These are phyloP conservation scores for Bagarius yarrelli DNA, from an alignment of 2,113 vertebrate species.

Conservation along the genomic window DNA sequence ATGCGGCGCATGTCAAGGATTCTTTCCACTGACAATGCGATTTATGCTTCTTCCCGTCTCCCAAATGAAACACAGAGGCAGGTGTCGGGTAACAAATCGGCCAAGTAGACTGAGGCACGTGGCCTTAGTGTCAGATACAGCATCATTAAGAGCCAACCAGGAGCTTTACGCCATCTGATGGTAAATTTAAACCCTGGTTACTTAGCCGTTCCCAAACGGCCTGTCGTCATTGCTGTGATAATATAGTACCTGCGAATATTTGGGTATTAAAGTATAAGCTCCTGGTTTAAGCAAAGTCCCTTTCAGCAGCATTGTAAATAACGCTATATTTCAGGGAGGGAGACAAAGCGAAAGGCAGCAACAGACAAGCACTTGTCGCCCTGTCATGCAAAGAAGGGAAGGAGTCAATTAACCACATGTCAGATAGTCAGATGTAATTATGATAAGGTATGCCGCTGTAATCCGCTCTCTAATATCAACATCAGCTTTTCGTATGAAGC, in stretches of 20 bases:
- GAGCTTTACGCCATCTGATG: constrained; percentile 28
- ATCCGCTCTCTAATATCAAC: constrained; percentile 44
- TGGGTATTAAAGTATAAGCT: constrained; percentile 43
- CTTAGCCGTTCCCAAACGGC: constrained; percentile 15
- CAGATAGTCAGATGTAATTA: constrained; percentile 50
- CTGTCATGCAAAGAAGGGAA: constrained; percentile 9
- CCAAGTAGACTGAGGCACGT: constrained; percentile 1
- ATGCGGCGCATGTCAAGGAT: constrained; percentile 46
- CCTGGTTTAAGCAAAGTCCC: not conserved
- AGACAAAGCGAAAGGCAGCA: constrained; percentile 5
- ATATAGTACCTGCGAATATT: constrained; percentile 46
- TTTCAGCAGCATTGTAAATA: constrained; percentile 42
- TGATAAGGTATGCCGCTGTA: constrained; percentile 37
- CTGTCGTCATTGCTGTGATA: constrained; percentile 45
- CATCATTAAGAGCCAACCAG: not conserved
- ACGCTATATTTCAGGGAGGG: constrained; percentile 31
- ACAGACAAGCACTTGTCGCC: constrained; percentile 12
- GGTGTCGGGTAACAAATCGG: constrained; percentile 27
- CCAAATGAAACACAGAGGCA: constrained; percentile 4
- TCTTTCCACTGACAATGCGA: constrained; percentile 59
- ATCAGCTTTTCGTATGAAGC: constrained; percentile 19
- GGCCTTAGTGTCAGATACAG: not conserved
- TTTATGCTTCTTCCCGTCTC: constrained; percentile 37
- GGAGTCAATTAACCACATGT: constrained; percentile 39
- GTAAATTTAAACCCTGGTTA: constrained; percentile 35